These are phyloP conservation scores for Tylochromis polylepis DNA, from an alignment of 2,113 vertebrate genomes.

Conservation along the genomic window DNA sequence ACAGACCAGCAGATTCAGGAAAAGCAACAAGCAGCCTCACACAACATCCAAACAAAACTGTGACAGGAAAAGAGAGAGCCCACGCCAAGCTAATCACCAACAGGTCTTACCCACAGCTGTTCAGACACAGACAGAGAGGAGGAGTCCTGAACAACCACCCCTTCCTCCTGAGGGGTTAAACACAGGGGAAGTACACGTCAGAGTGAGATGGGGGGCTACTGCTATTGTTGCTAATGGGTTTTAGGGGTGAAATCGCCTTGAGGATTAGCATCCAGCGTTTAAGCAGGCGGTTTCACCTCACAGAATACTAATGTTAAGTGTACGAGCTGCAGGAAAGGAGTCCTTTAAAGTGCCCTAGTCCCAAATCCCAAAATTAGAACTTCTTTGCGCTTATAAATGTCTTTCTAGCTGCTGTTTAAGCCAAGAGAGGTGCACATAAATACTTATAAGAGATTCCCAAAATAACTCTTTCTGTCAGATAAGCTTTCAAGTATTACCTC, in stretches of 20 bases:
- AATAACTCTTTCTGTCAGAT: neutral
- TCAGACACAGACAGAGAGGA: constrained; percentile 73
- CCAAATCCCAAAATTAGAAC: neutral
- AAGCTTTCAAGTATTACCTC: neutral
- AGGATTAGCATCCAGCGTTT: constrained; percentile 32
- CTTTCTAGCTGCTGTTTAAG: neutral
- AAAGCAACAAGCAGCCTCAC: neutral
- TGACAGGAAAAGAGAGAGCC: neutral
- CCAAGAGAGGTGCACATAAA: neutral
- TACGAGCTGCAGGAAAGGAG: neutral
- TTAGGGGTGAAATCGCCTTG: constrained; percentile 20
- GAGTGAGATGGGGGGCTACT: neutral
- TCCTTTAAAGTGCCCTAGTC: neutral
- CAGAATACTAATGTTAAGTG: constrained; percentile 56
- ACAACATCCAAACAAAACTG: neutral
- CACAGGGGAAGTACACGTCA: constrained; percentile 52
- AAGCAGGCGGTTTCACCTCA: neutral
- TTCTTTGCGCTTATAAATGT: neutral
- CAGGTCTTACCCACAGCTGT: constrained; percentile 86
- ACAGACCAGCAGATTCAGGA: neutral
- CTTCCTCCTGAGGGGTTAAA: constrained; percentile 84
- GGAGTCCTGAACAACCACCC: constrained; percentile 76
- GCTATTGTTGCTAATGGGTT: constrained; percentile 41
- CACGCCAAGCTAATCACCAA: neutral
- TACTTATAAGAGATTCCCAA: neutral